Percentiles rank a stretch among this genome's conserved stretches.
These are phyloP conservation scores for Lasioglossum albipes DNA, from an alignment of 1,140 invertebrate species.

Conservation along the genomic window DNA sequence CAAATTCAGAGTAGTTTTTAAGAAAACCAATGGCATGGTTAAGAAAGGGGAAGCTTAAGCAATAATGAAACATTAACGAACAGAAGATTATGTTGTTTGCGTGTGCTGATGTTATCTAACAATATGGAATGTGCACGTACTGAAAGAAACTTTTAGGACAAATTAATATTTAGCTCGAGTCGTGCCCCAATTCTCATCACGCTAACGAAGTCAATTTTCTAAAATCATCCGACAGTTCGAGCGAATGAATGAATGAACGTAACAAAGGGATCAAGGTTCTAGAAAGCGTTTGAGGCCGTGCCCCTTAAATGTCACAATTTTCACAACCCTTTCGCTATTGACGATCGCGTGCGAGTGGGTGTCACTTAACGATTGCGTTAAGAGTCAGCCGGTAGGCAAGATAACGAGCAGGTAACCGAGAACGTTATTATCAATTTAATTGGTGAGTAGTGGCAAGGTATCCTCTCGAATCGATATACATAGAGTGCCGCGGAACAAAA, in stretches of 20 bases:
- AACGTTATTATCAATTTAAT: slow-evolving; percentile 61
- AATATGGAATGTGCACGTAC: no score
- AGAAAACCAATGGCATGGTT: no score
- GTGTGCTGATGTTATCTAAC: no score
- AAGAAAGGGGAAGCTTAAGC: no score
- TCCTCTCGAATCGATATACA: slow-evolving; percentile 53
- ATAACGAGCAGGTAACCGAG: slow-evolving; percentile 56
- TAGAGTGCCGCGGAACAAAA: background rate
- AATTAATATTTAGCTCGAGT: no score
- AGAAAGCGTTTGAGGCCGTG: background rate
- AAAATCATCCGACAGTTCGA: no score
- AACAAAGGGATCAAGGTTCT: background rate
- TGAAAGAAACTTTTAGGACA: no score
- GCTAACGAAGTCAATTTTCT: no score
- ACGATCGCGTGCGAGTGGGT: slow-evolving; percentile 7
- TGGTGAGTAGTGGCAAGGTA: slow-evolving; percentile 45
- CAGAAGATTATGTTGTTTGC: no score
- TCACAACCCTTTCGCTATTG: slow-evolving; percentile 11
- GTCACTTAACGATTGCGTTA: slow-evolving; percentile 42
- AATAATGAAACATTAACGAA: no score
- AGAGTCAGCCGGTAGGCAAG: slow-evolving; percentile 8
- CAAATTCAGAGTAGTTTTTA: no score
- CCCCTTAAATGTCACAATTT: slow-evolving; percentile 4
- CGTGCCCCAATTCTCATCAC: no score
- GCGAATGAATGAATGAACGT: background rate